Evolutionary conservation across 2,113 vertebrate species (phyloP), one percentile per base, ranked within the genome.

Genomic region (Cryptotis parvus): DNA sequence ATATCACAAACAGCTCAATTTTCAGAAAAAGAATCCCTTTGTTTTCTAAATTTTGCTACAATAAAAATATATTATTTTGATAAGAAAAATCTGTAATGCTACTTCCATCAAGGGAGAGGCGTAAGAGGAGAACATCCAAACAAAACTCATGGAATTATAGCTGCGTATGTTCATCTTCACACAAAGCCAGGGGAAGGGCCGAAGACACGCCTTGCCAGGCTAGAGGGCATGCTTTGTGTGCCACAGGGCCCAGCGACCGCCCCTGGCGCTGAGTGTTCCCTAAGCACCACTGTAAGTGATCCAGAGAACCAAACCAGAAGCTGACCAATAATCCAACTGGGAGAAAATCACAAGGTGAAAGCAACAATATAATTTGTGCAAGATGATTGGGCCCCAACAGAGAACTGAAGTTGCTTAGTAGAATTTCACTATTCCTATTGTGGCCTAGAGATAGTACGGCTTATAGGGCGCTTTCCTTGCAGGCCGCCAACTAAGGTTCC

Each of bases 31-130:
- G 35, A 94, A 91, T 88, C 4, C 79, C 49, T 83, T 80, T 79
- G 80, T 85, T 39, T 91, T 85, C 63, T 79, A 33, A 91, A 68
- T 82, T 95, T 84, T 49, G 86, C 92, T 88, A 4, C 72, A 90
- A 55, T 79, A 55, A 73, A 33, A 72, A 82, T 33, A 0, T 24
- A 24, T 88, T 94, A 77, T 12, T 70, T 95, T 79, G 55, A 31
- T 35, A 58, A 91, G 29, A 87, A 89, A 88, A 86, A 16, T 69
- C 7, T 61, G 39, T 79, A 58, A 73, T 37, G 24, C 31, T 82
- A 72, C 39, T 84, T 87, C 29, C 20, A 7, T 1, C 6, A 3
- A 3, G 9, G 26, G 22, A 86, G 65, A 35, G 18, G 7, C 41
- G 31, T 6, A 70, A 49, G 1, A 75, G 24, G 1, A 52, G 20